Conservation (phyloP, 2,888 invertebrate genomes). For the Epistrophe eligans region DNA sequence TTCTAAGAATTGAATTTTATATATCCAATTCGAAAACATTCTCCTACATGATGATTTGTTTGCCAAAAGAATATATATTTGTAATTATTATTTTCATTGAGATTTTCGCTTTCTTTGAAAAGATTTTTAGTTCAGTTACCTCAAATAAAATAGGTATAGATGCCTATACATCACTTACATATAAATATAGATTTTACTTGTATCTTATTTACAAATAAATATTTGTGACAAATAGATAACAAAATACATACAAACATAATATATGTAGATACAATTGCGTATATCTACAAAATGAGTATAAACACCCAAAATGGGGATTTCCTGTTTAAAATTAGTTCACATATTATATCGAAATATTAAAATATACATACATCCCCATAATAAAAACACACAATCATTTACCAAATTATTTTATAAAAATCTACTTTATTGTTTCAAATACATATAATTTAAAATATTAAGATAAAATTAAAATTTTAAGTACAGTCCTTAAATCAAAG, state of each 20-base stretch:
- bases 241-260: neutral
- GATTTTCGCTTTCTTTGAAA: conserved; percentile 51
- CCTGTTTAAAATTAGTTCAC: conserved; percentile 27
- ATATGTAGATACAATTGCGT: no score
- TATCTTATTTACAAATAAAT: conserved; percentile 7
- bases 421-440: no score
- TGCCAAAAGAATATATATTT: conserved; percentile 23
- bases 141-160: conserved; percentile 7
- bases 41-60: conserved; percentile 26
- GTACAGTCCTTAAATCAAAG: no score
- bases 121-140: conserved; percentile 71
- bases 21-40: conserved; percentile 26
- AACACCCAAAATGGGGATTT: conserved; percentile 24
- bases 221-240: conserved; percentile 1
- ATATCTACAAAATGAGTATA: neutral
- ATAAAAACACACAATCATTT: no score
- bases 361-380: no score
- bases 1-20: conserved; percentile 54
- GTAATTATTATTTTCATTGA: conserved; percentile 33
- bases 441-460: no score
- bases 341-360: neutral
- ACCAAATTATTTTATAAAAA: no score
- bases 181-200: neutral
- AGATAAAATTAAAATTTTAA: no score
- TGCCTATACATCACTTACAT: no score